Base-by-base conservation (phyloP, 2,113 vertebrate genomes). In the Columba livia region DNA sequence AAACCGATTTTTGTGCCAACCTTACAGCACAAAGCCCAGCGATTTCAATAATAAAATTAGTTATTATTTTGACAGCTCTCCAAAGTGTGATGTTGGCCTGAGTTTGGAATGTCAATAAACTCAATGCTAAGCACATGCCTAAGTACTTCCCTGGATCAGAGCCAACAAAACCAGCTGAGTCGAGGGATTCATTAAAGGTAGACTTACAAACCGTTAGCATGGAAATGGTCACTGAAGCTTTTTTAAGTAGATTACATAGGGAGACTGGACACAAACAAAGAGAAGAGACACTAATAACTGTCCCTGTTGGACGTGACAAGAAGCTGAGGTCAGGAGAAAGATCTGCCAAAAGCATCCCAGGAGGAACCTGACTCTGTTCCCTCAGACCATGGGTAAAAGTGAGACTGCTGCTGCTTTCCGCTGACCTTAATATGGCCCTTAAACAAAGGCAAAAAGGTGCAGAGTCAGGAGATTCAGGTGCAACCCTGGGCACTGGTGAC, bases 41-140 rank as follows among this genome's bases (percentile, higher is more conserved):
- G 90, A 89, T 87, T 95, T 96, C 69, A 91, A 58, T 72, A 86
- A 95, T 57, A 94, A 93, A 90, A 94, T 89, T 48, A 61, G 57
- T 85, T 88, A 88, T 58, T 85, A 78, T 94, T 95, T 91, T 88
- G 79, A 89, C 85, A 89, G 47, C 8, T 89, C 51, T 96, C 62
- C 64, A 78, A 95, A 93, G 60, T 64, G 42, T 64, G 75, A 75
- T 93, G 57, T 60, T 92, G 51, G 75, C 38, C 75, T 64, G 56
- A 86, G 57, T 84, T 71, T 80, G 48, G 64, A 83, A 90, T 53
- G 34, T 54, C 64, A 91, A 40, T 67, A 80, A 92, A 80, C 53
- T 86, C 79, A 86, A 86, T 92, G 48, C 31, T 93, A 90, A 95
- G 83, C 44, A 86, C 44, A 80, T 47, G 44, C 28, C 57, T 42